phyloP scores from a whole-genome alignment of 2,113 vertebrate species.

The Calonectris borealis region DNA sequence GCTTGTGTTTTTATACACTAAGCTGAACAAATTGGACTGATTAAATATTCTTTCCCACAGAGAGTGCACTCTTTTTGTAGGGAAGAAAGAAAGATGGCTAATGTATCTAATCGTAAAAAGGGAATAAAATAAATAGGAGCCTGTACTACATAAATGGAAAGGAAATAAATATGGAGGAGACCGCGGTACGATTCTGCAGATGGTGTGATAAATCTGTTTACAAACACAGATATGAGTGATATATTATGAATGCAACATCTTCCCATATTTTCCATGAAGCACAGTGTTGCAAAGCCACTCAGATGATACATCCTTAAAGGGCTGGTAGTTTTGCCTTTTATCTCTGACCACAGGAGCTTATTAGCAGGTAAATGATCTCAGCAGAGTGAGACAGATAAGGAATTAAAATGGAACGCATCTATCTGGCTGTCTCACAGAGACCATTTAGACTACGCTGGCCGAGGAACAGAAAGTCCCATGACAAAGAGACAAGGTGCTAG shows the following conservation, averaged over 20 bases:
- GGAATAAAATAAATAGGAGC: constrained; percentile 1
- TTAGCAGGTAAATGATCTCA: constrained; percentile 12
- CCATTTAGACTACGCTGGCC: neutral
- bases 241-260: constrained; percentile 3
- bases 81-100: neutral
- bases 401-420: neutral
- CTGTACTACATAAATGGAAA: constrained; percentile 2
- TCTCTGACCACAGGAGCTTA: neutral
- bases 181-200: neutral
- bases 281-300: neutral
- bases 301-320: neutral
- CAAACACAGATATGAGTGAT: constrained; percentile 41
- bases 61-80: neutral
- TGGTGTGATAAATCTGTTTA: constrained; percentile 55
- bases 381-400: neutral
- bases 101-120: neutral
- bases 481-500: neutral
- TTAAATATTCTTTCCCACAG: neutral
- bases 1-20: neutral
- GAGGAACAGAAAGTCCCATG: neutral
- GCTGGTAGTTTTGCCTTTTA: neutral
- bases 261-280: neutral
- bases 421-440: neutral
- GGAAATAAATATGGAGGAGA: constrained; percentile 29
- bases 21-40: neutral